These are phyloP conservation scores for Bradysia coprophila DNA, from an alignment of 1,140 invertebrate species.

Conservation along the genomic window DNA sequence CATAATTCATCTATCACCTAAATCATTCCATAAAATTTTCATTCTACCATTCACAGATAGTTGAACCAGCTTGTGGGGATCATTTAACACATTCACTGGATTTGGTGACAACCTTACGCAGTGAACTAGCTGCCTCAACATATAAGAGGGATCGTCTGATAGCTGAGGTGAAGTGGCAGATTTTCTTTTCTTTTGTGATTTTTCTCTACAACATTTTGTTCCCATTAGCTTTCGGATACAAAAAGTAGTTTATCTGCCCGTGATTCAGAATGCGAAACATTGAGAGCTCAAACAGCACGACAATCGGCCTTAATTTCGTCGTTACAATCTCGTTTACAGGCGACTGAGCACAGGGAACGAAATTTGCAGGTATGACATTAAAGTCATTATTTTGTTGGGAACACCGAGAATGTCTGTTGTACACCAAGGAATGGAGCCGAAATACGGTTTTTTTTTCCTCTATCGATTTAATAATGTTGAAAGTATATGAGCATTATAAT, in stretches of 20 bases:
- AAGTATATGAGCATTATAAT: too few species aligned
- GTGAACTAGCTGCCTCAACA: slow-evolving; percentile 58
- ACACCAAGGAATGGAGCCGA: too few species aligned
- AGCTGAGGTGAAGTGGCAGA: slow-evolving; percentile 42
- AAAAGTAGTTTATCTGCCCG: slow-evolving; percentile 12
- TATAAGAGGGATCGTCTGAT: slow-evolving; percentile 64
- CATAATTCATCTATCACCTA: slow-evolving; percentile 7
- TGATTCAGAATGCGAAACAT: slow-evolving; percentile 18
- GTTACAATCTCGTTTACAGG: slow-evolving; percentile 57
- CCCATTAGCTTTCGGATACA: slow-evolving; percentile 12
- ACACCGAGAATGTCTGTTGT: too few species aligned
- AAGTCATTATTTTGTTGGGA: too few species aligned
- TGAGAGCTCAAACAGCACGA: slow-evolving; percentile 58
- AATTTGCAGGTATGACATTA: slow-evolving; percentile 26
- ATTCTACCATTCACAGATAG: background rate
- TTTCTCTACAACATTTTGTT: background rate
- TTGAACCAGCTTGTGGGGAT: background rate
- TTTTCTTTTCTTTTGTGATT: background rate
- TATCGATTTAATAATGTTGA: too few species aligned
- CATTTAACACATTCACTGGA: slow-evolving; percentile 23
- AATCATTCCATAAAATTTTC: background rate
- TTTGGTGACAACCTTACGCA: slow-evolving; percentile 48
- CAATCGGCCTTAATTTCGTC: slow-evolving; percentile 61
- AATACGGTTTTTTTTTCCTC: too few species aligned
- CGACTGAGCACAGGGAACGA: slow-evolving; percentile 54